Evolutionary conservation across 37 sponge, comb jelly and placozoan species (phyloP).

Genomic region (Eunapius fragilis): DNA sequence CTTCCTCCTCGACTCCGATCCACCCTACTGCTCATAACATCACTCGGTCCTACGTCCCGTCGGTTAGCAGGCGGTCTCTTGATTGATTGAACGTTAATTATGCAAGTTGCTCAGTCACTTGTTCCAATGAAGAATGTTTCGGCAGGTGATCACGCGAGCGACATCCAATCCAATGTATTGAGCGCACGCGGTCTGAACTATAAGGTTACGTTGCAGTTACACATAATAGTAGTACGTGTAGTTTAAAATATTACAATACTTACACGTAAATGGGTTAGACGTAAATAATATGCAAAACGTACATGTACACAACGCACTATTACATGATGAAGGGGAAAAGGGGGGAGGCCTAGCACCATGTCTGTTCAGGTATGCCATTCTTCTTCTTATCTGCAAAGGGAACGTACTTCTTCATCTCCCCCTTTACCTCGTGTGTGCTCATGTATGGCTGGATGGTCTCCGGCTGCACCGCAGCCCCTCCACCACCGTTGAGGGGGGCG

Average conservation of each 20-base stretch:
- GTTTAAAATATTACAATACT: background rate
- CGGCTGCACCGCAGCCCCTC: background rate
- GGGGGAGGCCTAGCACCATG: conserved; percentile 1
- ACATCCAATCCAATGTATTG: background rate
- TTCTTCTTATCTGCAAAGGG: conserved; percentile 26
- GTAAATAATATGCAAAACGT: background rate
- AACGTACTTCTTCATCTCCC: conserved; percentile 34
- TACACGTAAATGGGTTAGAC: too few relatives aligned
- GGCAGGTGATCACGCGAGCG: background rate
- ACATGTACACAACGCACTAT: background rate
- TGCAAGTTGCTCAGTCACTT: background rate
- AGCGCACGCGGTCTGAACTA: background rate
- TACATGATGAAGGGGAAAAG: too few relatives aligned
- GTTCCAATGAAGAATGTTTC: background rate
- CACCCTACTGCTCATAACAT: conserved; percentile 64
- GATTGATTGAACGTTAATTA: background rate
- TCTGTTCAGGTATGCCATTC: background rate
- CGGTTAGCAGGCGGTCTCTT: background rate
- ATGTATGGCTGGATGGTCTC: conserved; percentile 46
- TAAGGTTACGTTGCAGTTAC: too few relatives aligned
- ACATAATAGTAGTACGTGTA: too few relatives aligned
- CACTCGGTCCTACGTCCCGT: conserved; percentile 9
- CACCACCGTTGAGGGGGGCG: background rate
- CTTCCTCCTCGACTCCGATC: conserved; percentile 40
- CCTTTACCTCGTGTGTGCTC: conserved; percentile 9